Conservation (phyloP, 2,888 invertebrate species). For the Drosophila bunnanda region DNA sequence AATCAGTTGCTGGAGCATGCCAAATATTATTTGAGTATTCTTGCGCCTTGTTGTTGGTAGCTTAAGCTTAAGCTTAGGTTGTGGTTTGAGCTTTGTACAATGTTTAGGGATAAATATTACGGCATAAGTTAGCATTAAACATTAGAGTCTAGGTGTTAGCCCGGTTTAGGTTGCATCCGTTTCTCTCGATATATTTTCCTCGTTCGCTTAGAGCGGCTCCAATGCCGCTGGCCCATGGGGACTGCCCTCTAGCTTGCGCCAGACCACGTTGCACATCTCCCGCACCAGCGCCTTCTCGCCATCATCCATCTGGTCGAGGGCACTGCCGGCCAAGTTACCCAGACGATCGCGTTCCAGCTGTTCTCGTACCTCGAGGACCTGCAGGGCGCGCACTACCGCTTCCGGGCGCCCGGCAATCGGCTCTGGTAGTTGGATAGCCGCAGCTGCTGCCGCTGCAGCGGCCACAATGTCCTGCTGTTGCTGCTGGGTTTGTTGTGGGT, state of each 20-base stretch:
- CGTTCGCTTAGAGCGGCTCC: slow-evolving; percentile 77
- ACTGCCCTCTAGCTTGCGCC: slow-evolving; percentile 94
- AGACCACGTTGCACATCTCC: slow-evolving; percentile 98
- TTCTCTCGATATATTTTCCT: neutral
- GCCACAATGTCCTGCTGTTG: slow-evolving; percentile 65
- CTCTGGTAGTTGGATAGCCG: slow-evolving; percentile 65
- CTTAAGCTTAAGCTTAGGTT: slow-evolving; percentile 73
- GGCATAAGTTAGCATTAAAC: slow-evolving; percentile 56
- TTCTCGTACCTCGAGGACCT: slow-evolving; percentile 95
- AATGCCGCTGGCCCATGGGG: slow-evolving; percentile 86
- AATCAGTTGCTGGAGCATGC: slow-evolving; percentile 31
- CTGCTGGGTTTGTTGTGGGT: slow-evolving; percentile 40
- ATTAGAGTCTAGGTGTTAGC: slow-evolving; percentile 50
- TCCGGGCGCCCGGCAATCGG: slow-evolving; percentile 91
- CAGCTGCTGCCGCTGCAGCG: slow-evolving; percentile 65
- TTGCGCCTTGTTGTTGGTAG: slow-evolving; percentile 34
- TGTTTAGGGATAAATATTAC: slow-evolving; percentile 56
- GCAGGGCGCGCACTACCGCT: slow-evolving; percentile 96
- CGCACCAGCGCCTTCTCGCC: slow-evolving; percentile 96
- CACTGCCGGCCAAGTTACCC: slow-evolving; percentile 80
- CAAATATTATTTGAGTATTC: slow-evolving; percentile 62
- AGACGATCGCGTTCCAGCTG: slow-evolving; percentile 91
- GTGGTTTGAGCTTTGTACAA: slow-evolving; percentile 75
- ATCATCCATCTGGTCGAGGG: slow-evolving; percentile 89
- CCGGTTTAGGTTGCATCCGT: slow-evolving; percentile 11